phyloP scores from a whole-genome alignment of 2,113 vertebrate species.

The Pedetes capensis region DNA sequence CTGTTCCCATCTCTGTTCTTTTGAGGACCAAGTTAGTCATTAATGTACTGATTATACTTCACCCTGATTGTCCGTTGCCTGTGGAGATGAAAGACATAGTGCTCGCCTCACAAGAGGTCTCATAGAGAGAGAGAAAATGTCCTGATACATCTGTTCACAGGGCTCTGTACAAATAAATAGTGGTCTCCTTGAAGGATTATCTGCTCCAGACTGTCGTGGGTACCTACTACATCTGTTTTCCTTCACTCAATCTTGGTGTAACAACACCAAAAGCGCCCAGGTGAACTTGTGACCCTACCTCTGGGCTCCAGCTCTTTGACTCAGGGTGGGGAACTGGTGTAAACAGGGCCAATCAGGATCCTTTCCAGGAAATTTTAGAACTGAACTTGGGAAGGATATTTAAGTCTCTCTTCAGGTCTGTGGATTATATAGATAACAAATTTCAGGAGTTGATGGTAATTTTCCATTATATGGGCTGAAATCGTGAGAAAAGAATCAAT shows the following conservation, averaged over 20 bases:
- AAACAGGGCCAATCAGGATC: background rate
- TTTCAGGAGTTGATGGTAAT: background rate
- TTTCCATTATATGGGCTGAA: background rate
- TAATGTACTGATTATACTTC: conserved; percentile 12
- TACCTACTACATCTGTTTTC: background rate
- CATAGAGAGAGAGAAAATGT: background rate
- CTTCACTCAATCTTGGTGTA: background rate
- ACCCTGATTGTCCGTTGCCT: background rate
- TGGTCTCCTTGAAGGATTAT: background rate
- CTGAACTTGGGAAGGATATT: background rate
- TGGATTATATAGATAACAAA: background rate
- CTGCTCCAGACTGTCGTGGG: background rate
- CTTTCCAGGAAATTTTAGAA: background rate
- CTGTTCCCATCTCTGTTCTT: conserved; percentile 9
- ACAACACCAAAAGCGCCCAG: background rate
- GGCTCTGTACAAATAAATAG: background rate
- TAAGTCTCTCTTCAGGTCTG: background rate
- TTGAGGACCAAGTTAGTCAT: background rate
- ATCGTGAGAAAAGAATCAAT: background rate
- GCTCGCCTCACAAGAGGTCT: background rate
- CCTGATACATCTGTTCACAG: background rate
- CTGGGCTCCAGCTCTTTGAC: background rate
- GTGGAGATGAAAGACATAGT: background rate
- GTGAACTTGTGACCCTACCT: background rate
- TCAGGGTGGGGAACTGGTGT: background rate